Evolutionary conservation across 1,140 invertebrate genomes (phyloP), one percentile per base, ranked within the genome.

Genomic region (Zaprionus kolodkinae): DNA sequence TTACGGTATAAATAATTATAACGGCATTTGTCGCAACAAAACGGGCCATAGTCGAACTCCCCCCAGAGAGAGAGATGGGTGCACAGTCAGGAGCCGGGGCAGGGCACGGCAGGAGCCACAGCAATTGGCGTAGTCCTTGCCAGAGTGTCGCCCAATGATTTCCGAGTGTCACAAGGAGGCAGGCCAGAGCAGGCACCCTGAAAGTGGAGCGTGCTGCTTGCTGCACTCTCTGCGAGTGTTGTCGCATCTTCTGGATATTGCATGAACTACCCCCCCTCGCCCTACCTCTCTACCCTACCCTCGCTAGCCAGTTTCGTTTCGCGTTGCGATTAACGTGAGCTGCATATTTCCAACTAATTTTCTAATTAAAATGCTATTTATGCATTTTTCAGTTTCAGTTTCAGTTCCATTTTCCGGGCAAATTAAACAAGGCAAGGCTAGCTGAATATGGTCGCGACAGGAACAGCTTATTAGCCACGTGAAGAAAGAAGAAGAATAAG

Each of bases 361-460:
- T 91, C 89, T 91, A 91, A 91, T 91, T 91, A 91, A 91, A 91
- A 89, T 70, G 77, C 72, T 90, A 91, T 91, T 91, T 91, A 89
- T 91, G 87, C 87, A 91, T 91, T 91, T 88, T 91, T 79, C 79
- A 91, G 88, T 76, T 76, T 21, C 21, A 21, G 21, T 21, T 21
- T 45, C 40, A 45, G n/a, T 45, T 15, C n/a, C 33, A 30, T 50
- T 30, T 30, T 30, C 27, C 27, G 33, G 57, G 57, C 55, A 66
- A 64, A 87, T 90, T 82, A 90, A 90, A 90, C 64, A 40, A 33
- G 38, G 40, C 40, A 35, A n/a, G n/a, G 13, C 43, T 33, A 35
- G 13, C 43, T 33, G 59, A 55, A 67, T 48, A 52, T 36, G 17
- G 38, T 55, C 33, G 27, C 40, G 40, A 35, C 64, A 66, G 17